A percentile compares a stretch with the other conserved stretches of the same genome.
Evolutionary conservation across 1,140 invertebrate species (phyloP).

Genomic region (Penaeus vannamei): DNA sequence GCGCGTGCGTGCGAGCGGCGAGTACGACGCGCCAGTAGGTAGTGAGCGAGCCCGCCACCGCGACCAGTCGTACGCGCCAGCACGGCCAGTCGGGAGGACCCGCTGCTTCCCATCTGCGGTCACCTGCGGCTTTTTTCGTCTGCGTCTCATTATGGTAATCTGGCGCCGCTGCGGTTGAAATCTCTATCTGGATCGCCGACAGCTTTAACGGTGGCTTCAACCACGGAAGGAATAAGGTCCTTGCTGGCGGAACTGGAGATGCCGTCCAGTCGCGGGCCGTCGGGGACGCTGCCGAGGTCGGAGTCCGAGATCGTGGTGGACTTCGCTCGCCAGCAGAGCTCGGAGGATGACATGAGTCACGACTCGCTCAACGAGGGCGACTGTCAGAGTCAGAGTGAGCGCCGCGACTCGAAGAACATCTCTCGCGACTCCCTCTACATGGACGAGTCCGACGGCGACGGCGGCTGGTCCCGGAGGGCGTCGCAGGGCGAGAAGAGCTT

Average conservation of each 20-base stretch:
- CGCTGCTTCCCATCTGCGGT: neutral
- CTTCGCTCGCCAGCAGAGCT: constrained; percentile 26
- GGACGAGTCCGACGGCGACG: constrained; percentile 45
- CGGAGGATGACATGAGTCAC: constrained; percentile 60
- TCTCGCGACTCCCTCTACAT: constrained; percentile 49
- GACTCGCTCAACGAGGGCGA: constrained; percentile 51
- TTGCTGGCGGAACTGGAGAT: constrained; percentile 58
- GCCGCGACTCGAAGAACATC: neutral
- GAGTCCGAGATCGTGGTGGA: constrained; percentile 61
- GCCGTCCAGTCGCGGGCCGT: constrained; percentile 24
- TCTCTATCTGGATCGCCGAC: constrained; percentile 4
- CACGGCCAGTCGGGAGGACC: neutral
- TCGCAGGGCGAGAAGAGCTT: neutral
- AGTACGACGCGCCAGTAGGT: constrained; percentile 42
- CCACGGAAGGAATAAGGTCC: constrained; percentile 45
- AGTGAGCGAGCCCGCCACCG: neutral
- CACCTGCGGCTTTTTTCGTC: neutral
- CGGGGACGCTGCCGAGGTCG: constrained; percentile 55
- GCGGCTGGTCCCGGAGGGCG: neutral
- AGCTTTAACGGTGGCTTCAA: constrained; percentile 33
- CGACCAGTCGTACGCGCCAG: constrained; percentile 25
- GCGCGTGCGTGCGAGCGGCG: neutral
- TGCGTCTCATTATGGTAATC: neutral
- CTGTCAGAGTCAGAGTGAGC: constrained; percentile 12
- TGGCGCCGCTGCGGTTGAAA: neutral